These are phyloP conservation scores for Atrina japonica DNA, from an alignment of 2,888 invertebrate genomes.

Conservation along the genomic window DNA sequence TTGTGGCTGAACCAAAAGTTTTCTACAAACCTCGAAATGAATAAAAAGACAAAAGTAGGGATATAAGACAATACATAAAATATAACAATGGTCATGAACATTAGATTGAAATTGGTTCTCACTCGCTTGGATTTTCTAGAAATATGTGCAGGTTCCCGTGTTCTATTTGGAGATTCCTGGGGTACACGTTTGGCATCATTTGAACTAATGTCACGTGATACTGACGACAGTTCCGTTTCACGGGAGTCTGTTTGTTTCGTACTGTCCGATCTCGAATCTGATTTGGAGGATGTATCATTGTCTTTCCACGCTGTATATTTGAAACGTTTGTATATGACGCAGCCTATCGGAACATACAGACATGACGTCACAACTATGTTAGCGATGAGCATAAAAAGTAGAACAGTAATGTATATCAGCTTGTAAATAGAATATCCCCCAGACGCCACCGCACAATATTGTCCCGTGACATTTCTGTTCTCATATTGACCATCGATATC, in stretches of 20 bases:
- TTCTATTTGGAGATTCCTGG: background rate
- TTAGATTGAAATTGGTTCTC: conserved; percentile 25
- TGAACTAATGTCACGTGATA: too few species aligned
- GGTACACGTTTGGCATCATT: background rate
- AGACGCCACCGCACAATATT: conserved; percentile 15
- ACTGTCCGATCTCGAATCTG: conserved; percentile 5
- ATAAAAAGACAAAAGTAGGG: conserved; percentile 23
- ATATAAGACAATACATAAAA: conserved; percentile 28
- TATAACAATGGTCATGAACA: conserved; percentile 28
- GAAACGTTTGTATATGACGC: conserved; percentile 11
- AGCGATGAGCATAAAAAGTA: conserved; percentile 13
- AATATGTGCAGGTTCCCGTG: too few species aligned
- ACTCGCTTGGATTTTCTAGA: background rate
- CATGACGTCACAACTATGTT: conserved; percentile 10
- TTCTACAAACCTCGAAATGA: conserved; percentile 8
- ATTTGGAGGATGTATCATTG: background rate
- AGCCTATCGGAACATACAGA: conserved; percentile 25
- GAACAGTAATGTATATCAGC: conserved; percentile 9
- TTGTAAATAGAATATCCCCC: conserved; percentile 10
- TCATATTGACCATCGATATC: background rate
- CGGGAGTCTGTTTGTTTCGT: background rate
- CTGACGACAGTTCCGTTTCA: too few species aligned
- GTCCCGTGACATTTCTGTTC: background rate
- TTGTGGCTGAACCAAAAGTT: conserved; percentile 26
- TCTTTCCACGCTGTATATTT: background rate